A percentile compares a stretch with the other conserved stretches of the same genome.
Conservation (phyloP, 1,140 invertebrate species). For the Aplysia californica region DNA sequence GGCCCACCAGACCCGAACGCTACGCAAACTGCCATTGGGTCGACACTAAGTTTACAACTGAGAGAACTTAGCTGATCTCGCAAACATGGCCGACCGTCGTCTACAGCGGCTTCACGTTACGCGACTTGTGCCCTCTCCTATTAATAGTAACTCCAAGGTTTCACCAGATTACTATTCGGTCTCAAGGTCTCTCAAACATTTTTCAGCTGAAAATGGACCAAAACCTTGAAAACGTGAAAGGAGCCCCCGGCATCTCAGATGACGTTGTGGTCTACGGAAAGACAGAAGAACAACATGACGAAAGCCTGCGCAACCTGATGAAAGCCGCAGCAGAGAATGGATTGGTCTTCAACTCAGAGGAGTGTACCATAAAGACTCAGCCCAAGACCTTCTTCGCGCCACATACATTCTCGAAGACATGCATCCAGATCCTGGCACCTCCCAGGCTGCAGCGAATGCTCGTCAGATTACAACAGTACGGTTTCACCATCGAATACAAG, state of each 20-base stretch:
- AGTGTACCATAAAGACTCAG: background rate
- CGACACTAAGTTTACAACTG: too few species aligned
- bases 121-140: too few species aligned
- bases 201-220: constrained; percentile 57
- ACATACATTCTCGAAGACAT: background rate
- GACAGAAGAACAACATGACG: constrained; percentile 37
- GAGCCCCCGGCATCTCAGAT: constrained; percentile 59
- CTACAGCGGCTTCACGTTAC: too few species aligned
- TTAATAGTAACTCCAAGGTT: too few species aligned
- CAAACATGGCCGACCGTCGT: too few species aligned
- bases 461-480: constrained; percentile 30
- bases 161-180: constrained; percentile 43
- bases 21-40: too few species aligned
- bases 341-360: constrained; percentile 2
- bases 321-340: background rate
- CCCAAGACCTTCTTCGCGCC: constrained; percentile 2
- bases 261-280: constrained; percentile 53
- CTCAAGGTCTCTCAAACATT: constrained; percentile 32
- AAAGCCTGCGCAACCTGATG: constrained; percentile 17
- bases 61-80: too few species aligned
- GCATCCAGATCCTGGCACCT: constrained; percentile 20
- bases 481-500: constrained; percentile 44
- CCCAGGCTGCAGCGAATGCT: constrained; percentile 42
- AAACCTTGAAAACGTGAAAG: constrained; percentile 41
- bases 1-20: too few species aligned